These are phyloP conservation scores for Columba livia DNA, from an alignment of 2,113 vertebrate species.

Conservation along the genomic window DNA sequence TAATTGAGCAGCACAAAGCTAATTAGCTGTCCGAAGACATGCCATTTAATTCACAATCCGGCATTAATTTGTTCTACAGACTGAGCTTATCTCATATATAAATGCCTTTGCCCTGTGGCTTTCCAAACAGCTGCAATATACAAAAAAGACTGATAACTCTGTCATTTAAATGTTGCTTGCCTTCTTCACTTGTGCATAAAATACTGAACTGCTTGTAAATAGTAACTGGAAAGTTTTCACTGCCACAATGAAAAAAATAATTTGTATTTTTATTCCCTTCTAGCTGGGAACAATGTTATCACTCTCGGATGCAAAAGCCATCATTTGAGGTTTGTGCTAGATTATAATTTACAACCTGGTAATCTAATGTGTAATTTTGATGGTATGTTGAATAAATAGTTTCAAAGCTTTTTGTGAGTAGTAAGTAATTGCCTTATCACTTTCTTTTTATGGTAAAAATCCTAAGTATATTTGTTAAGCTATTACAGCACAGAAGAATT, in stretches of 20 bases:
- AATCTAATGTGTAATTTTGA: slow-evolving; percentile 61
- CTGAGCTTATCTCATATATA: slow-evolving; percentile 78
- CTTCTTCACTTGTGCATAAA: slow-evolving; percentile 57
- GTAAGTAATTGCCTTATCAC: slow-evolving; percentile 38
- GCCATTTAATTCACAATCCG: slow-evolving; percentile 81
- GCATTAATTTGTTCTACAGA: slow-evolving; percentile 80
- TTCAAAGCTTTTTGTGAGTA: slow-evolving; percentile 38
- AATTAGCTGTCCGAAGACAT: slow-evolving; percentile 82
- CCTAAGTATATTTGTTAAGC: slow-evolving; percentile 35
- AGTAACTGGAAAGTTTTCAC: slow-evolving; percentile 36
- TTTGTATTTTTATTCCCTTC: slow-evolving; percentile 32
- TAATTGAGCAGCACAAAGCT: slow-evolving; percentile 83
- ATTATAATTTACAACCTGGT: slow-evolving; percentile 42
- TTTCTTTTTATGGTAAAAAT: slow-evolving; percentile 40
- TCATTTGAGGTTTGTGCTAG: not conserved
- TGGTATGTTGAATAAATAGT: slow-evolving; percentile 31
- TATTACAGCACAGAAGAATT: slow-evolving; percentile 31
- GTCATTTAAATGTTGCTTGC: slow-evolving; percentile 65
- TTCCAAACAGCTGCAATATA: slow-evolving; percentile 75
- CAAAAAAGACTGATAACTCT: slow-evolving; percentile 76
- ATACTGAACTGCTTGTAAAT: slow-evolving; percentile 52
- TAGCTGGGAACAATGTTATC: slow-evolving; percentile 22
- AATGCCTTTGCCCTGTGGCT: slow-evolving; percentile 78
- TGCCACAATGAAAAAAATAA: slow-evolving; percentile 20
- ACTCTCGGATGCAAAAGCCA: not conserved